Evolutionary conservation across 2,888 invertebrate genomes (phyloP).

Genomic region (Heliconius charithonia): DNA sequence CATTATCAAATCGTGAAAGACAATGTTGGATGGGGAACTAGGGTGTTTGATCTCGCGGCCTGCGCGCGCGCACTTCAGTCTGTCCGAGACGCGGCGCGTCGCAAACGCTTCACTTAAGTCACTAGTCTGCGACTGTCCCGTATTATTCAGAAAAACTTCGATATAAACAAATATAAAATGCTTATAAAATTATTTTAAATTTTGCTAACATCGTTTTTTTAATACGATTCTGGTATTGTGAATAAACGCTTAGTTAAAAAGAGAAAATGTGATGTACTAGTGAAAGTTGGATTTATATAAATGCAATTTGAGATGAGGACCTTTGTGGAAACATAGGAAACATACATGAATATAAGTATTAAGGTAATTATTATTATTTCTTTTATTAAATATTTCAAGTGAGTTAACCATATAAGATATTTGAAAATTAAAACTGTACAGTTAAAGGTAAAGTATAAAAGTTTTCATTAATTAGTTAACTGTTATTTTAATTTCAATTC

Average conservation of each 20-base stretch:
- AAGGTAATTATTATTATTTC: conserved; percentile 60
- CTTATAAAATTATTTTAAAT: conserved; percentile 2
- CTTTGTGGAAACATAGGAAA: conserved; percentile 69
- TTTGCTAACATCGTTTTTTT: conserved; percentile 20
- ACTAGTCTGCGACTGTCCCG: background rate
- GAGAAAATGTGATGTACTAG: conserved; percentile 60
- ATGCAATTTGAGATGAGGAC: conserved; percentile 74
- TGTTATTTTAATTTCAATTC: conserved; percentile 30
- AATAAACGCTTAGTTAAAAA: conserved; percentile 11
- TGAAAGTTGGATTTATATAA: conserved; percentile 74
- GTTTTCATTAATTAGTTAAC: conserved; percentile 6
- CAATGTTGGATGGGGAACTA: background rate
- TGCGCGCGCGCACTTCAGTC: conserved; percentile 15
- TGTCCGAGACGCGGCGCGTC: conserved; percentile 18
- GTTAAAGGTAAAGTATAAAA: background rate
- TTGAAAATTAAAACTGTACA: background rate
- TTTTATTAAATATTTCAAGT: background rate
- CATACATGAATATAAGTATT: conserved; percentile 73
- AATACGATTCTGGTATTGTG: conserved; percentile 8
- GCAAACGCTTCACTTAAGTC: conserved; percentile 1
- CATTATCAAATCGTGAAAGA: background rate
- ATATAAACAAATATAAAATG: conserved; percentile 35
- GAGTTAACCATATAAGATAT: background rate
- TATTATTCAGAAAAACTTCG: conserved; percentile 21
- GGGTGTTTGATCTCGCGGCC: background rate